Evolutionary conservation across 2,797 vertebrate species (phyloP), one percentile per base, ranked within the genome.

Genomic region (Brachyalestes nurse): DNA sequence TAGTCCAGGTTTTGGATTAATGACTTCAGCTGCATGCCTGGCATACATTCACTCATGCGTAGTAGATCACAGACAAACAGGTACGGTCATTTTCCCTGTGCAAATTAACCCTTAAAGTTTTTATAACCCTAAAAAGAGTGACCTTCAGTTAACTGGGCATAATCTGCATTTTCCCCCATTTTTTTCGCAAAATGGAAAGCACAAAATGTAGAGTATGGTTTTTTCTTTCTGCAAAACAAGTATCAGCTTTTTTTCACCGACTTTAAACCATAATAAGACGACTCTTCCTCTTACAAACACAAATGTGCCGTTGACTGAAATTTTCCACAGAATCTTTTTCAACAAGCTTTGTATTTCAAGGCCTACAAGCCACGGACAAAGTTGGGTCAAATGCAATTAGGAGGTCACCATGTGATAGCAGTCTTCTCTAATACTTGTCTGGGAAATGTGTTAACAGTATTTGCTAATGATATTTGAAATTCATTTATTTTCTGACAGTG

Each of bases 1-100:
- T 78, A 75, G 53, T 81, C 77, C 62, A 82, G 28, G 72, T 58
- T 62, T 85, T 75, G 60, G 72, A 69, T 71, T 81, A 84, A 85
- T 82, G 78, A 82, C 42, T 67, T 47, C 72, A 7, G 69, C 62
- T 66, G 45, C 76, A 75, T 72, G 75, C 61, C 73, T 80, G 72
- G 23, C 45, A 73, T 53, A 23, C n/a, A 34, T 17, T 51, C 21
- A 42, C 21, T 57, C 49, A 17, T 14, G 23, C 38, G 21, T 65
- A 19, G 53, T 28, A 28, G 60, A 61, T 17, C 2, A 34, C 5
- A 51, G n/a, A 75, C 19, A 47, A 14, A 79, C 51, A 75, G 4
- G 14, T 53, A 69, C 28, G 19, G 42, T 7, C 38, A 0, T 4
- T 16, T 21, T 67, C 34, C n/a, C 45, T 14, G 45, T 21, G 19